phyloP scores from a whole-genome alignment of 2,797 vertebrate genomes.

The Molothrus ater region DNA sequence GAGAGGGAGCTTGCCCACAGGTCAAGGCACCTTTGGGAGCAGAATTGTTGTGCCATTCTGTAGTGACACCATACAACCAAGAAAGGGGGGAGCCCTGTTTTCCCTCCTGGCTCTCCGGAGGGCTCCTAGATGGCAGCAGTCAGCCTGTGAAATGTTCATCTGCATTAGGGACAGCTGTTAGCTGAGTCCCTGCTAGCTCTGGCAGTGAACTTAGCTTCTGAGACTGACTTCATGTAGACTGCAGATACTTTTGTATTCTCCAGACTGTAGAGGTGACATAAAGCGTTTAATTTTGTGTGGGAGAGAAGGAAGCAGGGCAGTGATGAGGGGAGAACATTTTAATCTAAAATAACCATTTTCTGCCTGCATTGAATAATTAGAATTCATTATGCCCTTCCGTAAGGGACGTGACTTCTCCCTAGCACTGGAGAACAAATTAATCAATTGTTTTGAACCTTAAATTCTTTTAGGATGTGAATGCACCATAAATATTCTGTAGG shows the following conservation, averaged over 20 bases:
- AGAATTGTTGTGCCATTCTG: accelerated
- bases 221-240: not conserved
- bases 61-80: accelerated
- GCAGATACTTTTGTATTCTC: not conserved
- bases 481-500: constrained; percentile 26
- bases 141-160: not conserved
- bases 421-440: constrained; percentile 6
- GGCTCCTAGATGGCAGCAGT: not conserved
- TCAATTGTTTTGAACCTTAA: constrained; percentile 23
- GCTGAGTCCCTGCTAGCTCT: not conserved
- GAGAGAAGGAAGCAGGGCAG: not conserved
- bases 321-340: not conserved
- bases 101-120: not conserved
- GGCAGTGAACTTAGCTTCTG: not conserved
- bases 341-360: constrained; percentile 21
- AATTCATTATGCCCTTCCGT: not conserved
- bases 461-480: constrained; percentile 30
- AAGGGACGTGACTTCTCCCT: not conserved
- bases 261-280: not conserved
- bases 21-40: not conserved
- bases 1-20: not conserved
- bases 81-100: not conserved
- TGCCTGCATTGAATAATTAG: not conserved
- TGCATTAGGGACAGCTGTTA: not conserved
- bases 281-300: not conserved